These are phyloP conservation scores for Solea senegalensis DNA, from an alignment of 2,113 vertebrate genomes.

Conservation along the genomic window DNA sequence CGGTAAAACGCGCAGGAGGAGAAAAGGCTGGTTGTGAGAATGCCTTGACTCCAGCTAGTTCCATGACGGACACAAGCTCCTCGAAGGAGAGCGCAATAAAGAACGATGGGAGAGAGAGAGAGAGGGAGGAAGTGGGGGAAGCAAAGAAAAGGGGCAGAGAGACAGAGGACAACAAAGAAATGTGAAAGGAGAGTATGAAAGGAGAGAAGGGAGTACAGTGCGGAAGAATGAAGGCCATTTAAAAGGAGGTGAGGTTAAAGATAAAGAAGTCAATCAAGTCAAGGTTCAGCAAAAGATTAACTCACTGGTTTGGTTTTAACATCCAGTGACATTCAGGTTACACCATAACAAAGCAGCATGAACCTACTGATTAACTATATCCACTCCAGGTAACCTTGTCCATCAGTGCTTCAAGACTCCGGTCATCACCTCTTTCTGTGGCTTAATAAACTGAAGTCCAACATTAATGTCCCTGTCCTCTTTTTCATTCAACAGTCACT, in stretches of 20 bases:
- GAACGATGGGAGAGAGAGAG: slow-evolving; percentile 2
- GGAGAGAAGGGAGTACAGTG: not conserved
- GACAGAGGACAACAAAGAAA: slow-evolving; percentile 27
- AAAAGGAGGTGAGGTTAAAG: slow-evolving; percentile 21
- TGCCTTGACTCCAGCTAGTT: slow-evolving; percentile 1
- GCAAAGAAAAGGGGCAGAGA: slow-evolving; percentile 1
- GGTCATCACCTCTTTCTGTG: too few relatives aligned
- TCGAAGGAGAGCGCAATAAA: slow-evolving; percentile 35
- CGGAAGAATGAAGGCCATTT: slow-evolving; percentile 8
- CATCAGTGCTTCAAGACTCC: slow-evolving; percentile 4
- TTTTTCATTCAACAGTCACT: not conserved
- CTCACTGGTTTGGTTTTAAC: slow-evolving; percentile 37
- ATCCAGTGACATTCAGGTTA: not conserved
- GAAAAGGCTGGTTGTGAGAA: slow-evolving; percentile 49
- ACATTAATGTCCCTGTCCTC: not conserved
- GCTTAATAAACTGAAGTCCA: not conserved
- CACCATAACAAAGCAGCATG: not conserved
- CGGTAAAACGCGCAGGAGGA: slow-evolving; percentile 15
- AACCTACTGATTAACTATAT: slow-evolving; percentile 16
- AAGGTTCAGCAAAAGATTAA: slow-evolving; percentile 47
- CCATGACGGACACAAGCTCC: slow-evolving; percentile 28
- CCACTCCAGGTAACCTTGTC: slow-evolving; percentile 16
- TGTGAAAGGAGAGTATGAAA: not conserved
- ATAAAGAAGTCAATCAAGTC: slow-evolving; percentile 19
- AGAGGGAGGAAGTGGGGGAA: slow-evolving; percentile 8